Evolutionary conservation across 2,113 vertebrate genomes (phyloP).

Genomic region (Eptesicus fuscus): DNA sequence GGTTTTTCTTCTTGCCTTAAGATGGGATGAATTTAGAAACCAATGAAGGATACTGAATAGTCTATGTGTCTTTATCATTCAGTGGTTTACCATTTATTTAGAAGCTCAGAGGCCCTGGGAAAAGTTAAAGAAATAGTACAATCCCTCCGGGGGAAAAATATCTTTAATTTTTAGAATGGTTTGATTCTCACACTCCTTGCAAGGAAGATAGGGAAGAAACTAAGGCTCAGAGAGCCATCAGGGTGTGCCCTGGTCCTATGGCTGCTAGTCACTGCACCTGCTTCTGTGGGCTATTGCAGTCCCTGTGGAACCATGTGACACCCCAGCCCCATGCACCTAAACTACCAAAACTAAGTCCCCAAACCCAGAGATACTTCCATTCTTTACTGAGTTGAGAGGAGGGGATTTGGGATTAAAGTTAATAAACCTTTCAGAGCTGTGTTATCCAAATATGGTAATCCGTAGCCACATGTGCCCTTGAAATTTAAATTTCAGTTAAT

Average conservation of each 20-base stretch:
- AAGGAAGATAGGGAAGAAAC: not conserved
- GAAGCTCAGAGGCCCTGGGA: not conserved
- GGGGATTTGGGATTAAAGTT: not conserved
- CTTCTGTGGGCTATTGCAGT: not conserved
- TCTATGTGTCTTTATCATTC: not conserved
- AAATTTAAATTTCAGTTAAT: not conserved
- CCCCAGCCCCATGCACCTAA: not conserved
- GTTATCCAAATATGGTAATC: not conserved
- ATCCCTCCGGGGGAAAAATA: not conserved
- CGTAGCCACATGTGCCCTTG: not conserved
- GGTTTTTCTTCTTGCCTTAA: conserved; percentile 14
- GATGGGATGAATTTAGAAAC: conserved; percentile 26
- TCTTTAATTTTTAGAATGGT: not conserved
- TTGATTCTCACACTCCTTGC: not conserved
- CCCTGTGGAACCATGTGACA: rapidly evolving
- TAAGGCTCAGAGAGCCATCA: not conserved
- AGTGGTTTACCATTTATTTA: conserved; percentile 21
- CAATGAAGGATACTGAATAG: not conserved
- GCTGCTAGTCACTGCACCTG: rapidly evolving
- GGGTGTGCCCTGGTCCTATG: rapidly evolving
- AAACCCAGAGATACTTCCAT: not conserved
- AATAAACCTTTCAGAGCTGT: not conserved
- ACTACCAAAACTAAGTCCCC: not conserved
- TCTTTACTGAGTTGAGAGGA: not conserved
- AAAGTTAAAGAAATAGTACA: not conserved